Evolutionary conservation across 2,888 invertebrate species (phyloP).

Genomic region (Heterodera filipjevi): DNA sequence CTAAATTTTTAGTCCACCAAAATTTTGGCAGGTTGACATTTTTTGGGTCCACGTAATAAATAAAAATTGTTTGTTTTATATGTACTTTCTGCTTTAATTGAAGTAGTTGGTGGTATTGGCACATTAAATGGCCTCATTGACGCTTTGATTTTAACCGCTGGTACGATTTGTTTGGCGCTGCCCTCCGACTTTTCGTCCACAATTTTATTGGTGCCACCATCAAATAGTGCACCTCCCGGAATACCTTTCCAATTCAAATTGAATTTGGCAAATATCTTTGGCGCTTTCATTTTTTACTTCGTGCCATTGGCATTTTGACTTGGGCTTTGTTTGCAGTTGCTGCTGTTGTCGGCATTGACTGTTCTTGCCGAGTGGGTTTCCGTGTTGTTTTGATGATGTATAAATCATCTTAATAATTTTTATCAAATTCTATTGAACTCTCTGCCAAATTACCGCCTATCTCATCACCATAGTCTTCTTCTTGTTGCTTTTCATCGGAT

Average conservation of each 20-base stretch:
- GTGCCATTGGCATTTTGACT: not conserved
- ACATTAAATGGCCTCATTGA: slow-evolving; percentile 9
- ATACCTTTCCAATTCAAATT: no score
- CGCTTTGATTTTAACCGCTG: slow-evolving; percentile 7
- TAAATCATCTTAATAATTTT: not conserved
- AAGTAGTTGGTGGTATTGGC: not conserved
- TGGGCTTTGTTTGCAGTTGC: not conserved
- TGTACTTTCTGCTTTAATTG: slow-evolving; percentile 1
- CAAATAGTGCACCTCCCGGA: not conserved
- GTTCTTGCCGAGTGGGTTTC: not conserved
- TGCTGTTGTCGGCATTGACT: not conserved
- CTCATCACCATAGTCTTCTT: not conserved
- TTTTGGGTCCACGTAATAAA: no score
- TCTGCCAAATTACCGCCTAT: not conserved
- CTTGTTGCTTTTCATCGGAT: not conserved
- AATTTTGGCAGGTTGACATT: no score
- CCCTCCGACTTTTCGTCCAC: not conserved
- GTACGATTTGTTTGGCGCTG: not conserved
- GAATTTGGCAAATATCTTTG: no score
- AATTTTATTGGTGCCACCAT: not conserved
- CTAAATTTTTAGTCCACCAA: no score
- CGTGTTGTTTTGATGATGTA: not conserved
- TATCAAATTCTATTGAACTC: not conserved
- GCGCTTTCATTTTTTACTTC: no score
- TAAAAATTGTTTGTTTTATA: not conserved